phyloP scores from a whole-genome alignment of 2,888 invertebrate genomes.

The Campoletis raptor region DNA sequence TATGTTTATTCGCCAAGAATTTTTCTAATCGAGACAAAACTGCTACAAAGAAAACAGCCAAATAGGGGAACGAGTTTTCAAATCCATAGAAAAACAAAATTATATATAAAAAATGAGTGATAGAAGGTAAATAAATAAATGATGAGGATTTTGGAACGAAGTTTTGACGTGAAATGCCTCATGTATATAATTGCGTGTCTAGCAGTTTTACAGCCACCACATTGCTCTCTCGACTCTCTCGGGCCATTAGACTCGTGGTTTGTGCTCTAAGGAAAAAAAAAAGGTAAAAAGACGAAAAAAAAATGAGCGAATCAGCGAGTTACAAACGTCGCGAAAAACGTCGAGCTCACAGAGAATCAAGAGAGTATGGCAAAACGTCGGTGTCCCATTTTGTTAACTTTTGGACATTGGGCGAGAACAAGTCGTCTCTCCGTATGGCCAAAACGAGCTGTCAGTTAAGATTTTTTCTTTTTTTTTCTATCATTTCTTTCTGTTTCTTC shows the following conservation, averaged over 20 bases:
- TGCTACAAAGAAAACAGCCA: neutral
- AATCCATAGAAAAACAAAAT: neutral
- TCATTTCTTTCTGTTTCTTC: neutral
- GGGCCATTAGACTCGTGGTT: constrained; percentile 47
- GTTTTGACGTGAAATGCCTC: neutral
- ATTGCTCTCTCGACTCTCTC: constrained; percentile 40
- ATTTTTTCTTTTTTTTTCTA: constrained; percentile 17
- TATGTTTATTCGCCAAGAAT: neutral
- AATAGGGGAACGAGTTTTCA: neutral
- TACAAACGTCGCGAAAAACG: constrained; percentile 22
- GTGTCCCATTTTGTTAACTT: constrained; percentile 47
- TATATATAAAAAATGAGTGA: neutral
- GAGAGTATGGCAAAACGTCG: neutral
- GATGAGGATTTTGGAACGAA: neutral
- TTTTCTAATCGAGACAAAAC: neutral
- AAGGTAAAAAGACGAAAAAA: neutral
- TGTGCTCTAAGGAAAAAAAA: constrained; percentile 2
- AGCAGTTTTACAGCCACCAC: constrained; percentile 34
- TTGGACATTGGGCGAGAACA: constrained; percentile 46
- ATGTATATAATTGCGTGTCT: constrained; percentile 37
- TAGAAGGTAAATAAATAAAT: neutral
- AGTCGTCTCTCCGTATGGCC: constrained; percentile 18
- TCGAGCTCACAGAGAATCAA: constrained; percentile 18
- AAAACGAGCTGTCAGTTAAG: constrained; percentile 11
- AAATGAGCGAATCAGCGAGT: neutral